Evolutionary conservation across 92 coral and sea anemone genomes (phyloP).

Genomic region (Actinernus sp.): DNA sequence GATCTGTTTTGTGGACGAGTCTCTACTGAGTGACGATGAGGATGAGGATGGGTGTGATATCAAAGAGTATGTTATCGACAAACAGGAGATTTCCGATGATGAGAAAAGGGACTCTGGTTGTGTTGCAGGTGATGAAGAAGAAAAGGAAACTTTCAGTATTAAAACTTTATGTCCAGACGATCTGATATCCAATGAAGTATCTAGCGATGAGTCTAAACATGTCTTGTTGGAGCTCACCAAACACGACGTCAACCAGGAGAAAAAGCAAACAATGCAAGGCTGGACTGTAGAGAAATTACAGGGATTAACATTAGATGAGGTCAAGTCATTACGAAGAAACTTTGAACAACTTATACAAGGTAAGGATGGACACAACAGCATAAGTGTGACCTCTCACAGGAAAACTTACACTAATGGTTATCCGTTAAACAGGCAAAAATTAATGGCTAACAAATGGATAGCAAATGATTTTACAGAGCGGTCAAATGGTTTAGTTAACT

Average conservation of each 20-base stretch:
- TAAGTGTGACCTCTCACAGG: too few species aligned
- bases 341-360: constrained; percentile 89
- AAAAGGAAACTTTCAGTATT: constrained; percentile 80
- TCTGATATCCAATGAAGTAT: constrained; percentile 63
- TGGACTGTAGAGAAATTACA: constrained; percentile 86
- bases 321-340: constrained; percentile 70
- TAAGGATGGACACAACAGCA: too few species aligned
- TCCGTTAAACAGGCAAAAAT: too few species aligned
- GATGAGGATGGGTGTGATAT: constrained; percentile 92
- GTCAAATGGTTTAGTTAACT: too few species aligned
- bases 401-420: too few species aligned
- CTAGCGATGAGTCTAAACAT: constrained; percentile 87
- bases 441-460: too few species aligned
- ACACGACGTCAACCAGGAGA: constrained; percentile 53
- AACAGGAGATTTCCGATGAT: constrained; percentile 78
- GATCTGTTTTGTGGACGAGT: constrained; percentile 93
- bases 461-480: too few species aligned
- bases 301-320: constrained; percentile 65
- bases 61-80: constrained; percentile 87
- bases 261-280: constrained; percentile 52
- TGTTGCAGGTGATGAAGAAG: constrained; percentile 90
- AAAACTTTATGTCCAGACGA: constrained; percentile 90
- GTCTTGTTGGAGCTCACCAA: constrained; percentile 76
- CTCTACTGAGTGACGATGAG: constrained; percentile 72
- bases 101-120: constrained; percentile 98